Percentiles rank a stretch among this genome's conserved stretches.
These are phyloP conservation scores for Setophaga coronata DNA, from an alignment of 2,113 vertebrate genomes.

Conservation along the genomic window DNA sequence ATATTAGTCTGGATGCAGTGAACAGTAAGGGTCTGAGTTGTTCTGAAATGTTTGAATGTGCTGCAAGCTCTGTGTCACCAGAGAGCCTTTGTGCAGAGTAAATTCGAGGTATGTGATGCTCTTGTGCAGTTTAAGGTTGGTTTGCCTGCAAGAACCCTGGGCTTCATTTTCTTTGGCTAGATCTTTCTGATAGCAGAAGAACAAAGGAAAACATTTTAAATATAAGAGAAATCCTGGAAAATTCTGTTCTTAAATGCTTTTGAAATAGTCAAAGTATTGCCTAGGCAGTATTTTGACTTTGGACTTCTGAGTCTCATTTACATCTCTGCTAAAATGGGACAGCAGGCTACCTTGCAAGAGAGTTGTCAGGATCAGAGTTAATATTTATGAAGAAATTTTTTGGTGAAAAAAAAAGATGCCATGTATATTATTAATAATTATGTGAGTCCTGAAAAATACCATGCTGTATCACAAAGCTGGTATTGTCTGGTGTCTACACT, in stretches of 20 bases:
- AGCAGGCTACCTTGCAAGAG: conserved; percentile 6
- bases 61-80: background rate
- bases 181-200: conserved; percentile 1
- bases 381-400: conserved; percentile 25
- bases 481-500: conserved; percentile 48
- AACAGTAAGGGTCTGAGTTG: background rate
- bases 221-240: background rate
- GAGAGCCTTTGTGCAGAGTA: background rate
- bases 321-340: background rate
- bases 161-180: background rate
- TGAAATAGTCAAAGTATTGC: background rate
- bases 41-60: background rate
- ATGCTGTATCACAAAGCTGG: conserved; percentile 41
- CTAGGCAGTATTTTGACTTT: background rate
- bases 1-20: background rate
- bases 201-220: background rate
- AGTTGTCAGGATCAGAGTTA: conserved; percentile 20
- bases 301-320: background rate
- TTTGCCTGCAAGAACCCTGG: background rate
- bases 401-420: background rate
- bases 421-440: conserved; percentile 50
- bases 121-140: background rate
- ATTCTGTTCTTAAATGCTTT: background rate
- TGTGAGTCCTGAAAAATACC: conserved; percentile 59
- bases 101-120: background rate